A percentile compares a stretch with the other conserved stretches of the same genome.
phyloP scores from a whole-genome alignment of 1,140 invertebrate genomes.

The Macrosteles quadrilineatus region DNA sequence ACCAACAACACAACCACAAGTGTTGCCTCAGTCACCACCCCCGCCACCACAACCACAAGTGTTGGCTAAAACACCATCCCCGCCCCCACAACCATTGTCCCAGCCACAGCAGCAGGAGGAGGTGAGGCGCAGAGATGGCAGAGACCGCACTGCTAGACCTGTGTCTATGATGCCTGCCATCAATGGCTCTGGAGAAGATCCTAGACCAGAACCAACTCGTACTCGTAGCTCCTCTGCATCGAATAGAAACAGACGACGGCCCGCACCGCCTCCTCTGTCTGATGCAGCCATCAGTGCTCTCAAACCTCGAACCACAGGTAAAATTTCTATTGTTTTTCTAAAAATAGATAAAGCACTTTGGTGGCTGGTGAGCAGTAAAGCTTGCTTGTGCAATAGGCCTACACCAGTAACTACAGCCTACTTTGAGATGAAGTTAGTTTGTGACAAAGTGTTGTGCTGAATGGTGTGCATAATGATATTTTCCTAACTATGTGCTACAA shows the following conservation, averaged over 20 bases:
- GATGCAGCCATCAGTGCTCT: slow-evolving; percentile 38
- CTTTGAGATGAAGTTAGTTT: too few species aligned
- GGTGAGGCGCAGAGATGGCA: background rate
- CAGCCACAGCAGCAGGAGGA: background rate
- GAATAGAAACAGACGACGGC: slow-evolving; percentile 43
- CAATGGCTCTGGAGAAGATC: slow-evolving; percentile 28
- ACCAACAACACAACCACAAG: background rate
- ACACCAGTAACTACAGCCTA: too few species aligned
- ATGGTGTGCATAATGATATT: too few species aligned
- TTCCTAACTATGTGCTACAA: too few species aligned
- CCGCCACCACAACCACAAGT: slow-evolving; percentile 1
- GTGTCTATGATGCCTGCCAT: slow-evolving; percentile 37
- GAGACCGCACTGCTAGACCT: slow-evolving; percentile 23
- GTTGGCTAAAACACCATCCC: background rate
- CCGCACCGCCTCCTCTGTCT: slow-evolving; percentile 44
- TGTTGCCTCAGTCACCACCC: background rate
- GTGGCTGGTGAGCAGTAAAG: too few species aligned
- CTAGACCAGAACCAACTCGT: slow-evolving; percentile 17
- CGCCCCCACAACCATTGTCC: background rate
- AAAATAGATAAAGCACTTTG: too few species aligned
- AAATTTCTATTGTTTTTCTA: too few species aligned
- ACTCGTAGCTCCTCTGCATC: slow-evolving; percentile 42
- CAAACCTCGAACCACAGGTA: slow-evolving; percentile 15
- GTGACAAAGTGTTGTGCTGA: too few species aligned
- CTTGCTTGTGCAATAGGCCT: too few species aligned